Evolutionary conservation across 1,140 invertebrate species (phyloP).

Genomic region (Ooceraea biroi): DNA sequence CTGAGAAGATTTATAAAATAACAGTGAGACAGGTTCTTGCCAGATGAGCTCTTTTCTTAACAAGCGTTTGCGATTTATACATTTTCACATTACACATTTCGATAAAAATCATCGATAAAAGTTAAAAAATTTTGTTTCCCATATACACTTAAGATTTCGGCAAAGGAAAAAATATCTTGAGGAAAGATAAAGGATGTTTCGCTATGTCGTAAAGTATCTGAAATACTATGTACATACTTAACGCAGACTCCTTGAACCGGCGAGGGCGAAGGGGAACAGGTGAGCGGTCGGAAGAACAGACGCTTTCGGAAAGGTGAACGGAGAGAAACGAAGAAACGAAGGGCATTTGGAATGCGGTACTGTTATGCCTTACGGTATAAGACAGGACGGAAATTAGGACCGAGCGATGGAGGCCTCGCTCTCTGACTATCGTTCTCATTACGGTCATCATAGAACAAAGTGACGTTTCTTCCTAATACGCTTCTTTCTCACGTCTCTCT

Average conservation of each 20-base stretch:
- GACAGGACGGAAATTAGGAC: constrained; percentile 85
- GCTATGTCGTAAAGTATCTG: neutral
- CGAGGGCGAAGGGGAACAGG: constrained; percentile 80
- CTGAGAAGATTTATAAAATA: constrained; percentile 16
- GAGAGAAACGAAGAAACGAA: constrained; percentile 82
- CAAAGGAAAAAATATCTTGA: neutral
- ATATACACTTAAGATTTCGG: constrained; percentile 18
- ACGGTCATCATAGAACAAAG: constrained; percentile 15
- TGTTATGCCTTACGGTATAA: constrained; percentile 85
- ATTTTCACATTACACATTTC: neutral
- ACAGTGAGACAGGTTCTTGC: too few species aligned
- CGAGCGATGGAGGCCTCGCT: constrained; percentile 74
- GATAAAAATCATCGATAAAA: too few species aligned
- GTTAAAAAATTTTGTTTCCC: too few species aligned
- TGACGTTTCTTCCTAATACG: constrained; percentile 30
- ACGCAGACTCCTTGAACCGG: constrained; percentile 31
- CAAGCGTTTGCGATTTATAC: neutral
- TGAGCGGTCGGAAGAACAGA: constrained; percentile 78
- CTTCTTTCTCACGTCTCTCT: constrained; percentile 23
- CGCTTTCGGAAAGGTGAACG: constrained; percentile 78
- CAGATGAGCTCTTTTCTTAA: neutral
- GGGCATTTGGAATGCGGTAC: constrained; percentile 85
- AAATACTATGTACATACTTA: constrained; percentile 17
- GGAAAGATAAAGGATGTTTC: neutral
- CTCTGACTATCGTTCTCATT: constrained; percentile 44